These are phyloP conservation scores for Diachasma alloeum DNA, from an alignment of 1,140 invertebrate species.

Conservation along the genomic window DNA sequence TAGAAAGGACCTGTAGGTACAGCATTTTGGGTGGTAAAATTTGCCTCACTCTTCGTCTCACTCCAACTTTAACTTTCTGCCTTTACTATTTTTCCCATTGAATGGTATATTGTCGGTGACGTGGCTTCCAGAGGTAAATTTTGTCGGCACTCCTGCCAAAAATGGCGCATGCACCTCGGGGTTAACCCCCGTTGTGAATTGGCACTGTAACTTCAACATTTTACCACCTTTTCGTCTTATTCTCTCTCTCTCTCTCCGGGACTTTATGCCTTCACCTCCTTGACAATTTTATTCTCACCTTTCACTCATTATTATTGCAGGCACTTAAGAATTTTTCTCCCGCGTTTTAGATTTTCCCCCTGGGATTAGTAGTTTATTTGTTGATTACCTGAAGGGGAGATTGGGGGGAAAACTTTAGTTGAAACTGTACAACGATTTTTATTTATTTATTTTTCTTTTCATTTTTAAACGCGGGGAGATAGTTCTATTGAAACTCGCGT, in stretches of 20 bases:
- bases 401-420: neutral
- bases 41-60: neutral
- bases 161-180: neutral
- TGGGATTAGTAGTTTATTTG: neutral
- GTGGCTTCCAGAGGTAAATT: neutral
- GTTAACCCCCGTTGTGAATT: neutral
- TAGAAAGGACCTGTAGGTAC: neutral
- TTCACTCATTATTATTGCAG: neutral
- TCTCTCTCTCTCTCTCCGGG: neutral
- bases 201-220: neutral
- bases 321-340: neutral
- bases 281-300: neutral
- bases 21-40: neutral
- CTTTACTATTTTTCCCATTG: neutral
- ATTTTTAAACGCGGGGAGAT: too few species aligned
- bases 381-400: neutral
- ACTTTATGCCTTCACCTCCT: neutral
- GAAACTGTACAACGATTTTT: too few species aligned
- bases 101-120: neutral
- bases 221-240: neutral
- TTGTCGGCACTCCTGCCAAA: neutral
- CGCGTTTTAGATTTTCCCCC: neutral
- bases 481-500: too few species aligned
- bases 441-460: too few species aligned
- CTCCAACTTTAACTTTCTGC: neutral